Evolutionary conservation across 2,888 invertebrate genomes (phyloP), one percentile per base, ranked within the genome.

Genomic region (Euzophera pinguis): DNA sequence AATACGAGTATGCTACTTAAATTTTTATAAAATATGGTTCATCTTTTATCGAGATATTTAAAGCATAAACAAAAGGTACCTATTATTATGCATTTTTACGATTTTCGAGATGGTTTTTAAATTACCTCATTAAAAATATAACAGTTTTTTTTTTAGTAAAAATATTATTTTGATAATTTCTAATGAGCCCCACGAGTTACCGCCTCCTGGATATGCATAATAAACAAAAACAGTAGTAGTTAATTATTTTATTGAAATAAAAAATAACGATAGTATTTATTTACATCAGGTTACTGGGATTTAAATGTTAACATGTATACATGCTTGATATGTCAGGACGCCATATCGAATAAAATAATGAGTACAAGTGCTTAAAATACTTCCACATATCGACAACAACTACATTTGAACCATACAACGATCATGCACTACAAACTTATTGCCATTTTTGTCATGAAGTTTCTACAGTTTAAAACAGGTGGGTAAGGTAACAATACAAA

Each of bases 261-360:
- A 59, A 66, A 64, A 12, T 67, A 69, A 65, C 60, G 61, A 69
- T 67, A 61, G 63, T 13, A 38, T 38, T 38, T 70, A 71, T 71
- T 68, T 70, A 75, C 71, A 69, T 58, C 52, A 54, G 38, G 43
- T 47, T 17, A 51, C 50, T 47, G 29, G 12, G 41, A 45, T 47
- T 47, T 48, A 29, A 38, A 14, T 13, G 13, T 34, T 10, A 13
- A 47, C 6, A 16, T 12, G 34, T 47, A 47, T 34, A 32, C 35
- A n/a, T 12, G 35, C 3, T 29, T 12, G 35, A 51, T 37, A 51
- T 48, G 39, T 42, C 16, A n/a, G 13, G 12, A 38, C 13, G 38
- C 38, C 14, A 38, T 14, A 38, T 38, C 8, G 14, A 14, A 38
- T 38, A 38, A 38, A 32, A 32, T 32, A 32, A 32, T 1, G 32